Evolutionary conservation across 2,113 vertebrate species (phyloP).

Genomic region (Astatotilapia flaviijosephi): DNA sequence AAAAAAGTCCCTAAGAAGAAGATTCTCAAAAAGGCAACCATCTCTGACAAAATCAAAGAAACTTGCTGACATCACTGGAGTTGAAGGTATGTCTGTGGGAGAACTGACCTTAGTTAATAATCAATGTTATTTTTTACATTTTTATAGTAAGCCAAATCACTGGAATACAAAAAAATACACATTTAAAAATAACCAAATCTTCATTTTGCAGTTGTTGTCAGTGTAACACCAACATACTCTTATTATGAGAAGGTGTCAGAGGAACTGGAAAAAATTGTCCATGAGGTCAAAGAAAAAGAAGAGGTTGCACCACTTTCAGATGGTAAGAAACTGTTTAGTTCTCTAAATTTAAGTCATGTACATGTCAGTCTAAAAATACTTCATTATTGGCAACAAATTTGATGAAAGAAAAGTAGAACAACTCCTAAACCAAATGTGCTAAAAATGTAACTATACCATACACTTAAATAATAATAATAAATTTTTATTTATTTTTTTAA

Average conservation of each 20-base stretch:
- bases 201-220: slow-evolving; percentile 49
- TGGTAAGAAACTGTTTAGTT: slow-evolving; percentile 26
- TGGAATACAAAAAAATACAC: neutral
- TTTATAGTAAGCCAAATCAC: neutral
- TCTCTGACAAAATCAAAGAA: slow-evolving; percentile 40
- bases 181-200: neutral
- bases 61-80: slow-evolving; percentile 17
- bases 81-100: slow-evolving; percentile 30
- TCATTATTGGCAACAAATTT: neutral
- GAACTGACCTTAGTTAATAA: neutral
- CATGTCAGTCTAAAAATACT: neutral
- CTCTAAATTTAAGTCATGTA: neutral
- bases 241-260: slow-evolving; percentile 76
- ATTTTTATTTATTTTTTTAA: too few species aligned
- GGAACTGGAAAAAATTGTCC: slow-evolving; percentile 72
- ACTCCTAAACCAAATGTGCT: neutral
- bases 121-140: neutral
- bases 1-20: slow-evolving; percentile 37
- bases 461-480: neutral
- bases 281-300: slow-evolving; percentile 65
- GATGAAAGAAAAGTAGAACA: neutral
- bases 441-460: neutral
- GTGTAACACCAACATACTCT: slow-evolving; percentile 44
- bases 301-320: slow-evolving; percentile 34
- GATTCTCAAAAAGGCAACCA: slow-evolving; percentile 50